Evolutionary conservation across 2,797 vertebrate genomes (phyloP), one percentile per base, ranked within the genome.

Genomic region (Coranthus polyacanthus): DNA sequence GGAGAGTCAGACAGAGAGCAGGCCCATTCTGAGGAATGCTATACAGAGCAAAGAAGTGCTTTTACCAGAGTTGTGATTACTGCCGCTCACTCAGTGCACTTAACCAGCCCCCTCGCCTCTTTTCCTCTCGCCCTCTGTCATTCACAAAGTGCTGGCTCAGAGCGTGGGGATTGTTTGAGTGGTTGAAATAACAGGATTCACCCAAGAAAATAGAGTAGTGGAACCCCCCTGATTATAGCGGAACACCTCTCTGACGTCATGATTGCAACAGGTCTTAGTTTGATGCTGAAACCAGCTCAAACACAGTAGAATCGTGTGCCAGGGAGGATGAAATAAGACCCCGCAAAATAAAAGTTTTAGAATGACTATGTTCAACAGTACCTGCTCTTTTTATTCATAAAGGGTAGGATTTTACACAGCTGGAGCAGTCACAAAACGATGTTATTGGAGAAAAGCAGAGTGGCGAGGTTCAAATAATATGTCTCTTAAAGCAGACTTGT

Each of bases 1-100:
- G 66, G 71, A 54, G 75, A 86, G 79, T 51, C 58, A 81, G 77
- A 74, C 42, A 51, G 76, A 74, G 68, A 75, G 73, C 55, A 49
- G 76, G 60, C 79, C 76, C 80, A 72, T 88, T 89, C 85, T 76
- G 68, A 86, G 72, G 82, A 90, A 81, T 70, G 80, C 81, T 67
- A 63, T 68, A 80, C 77, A 41, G 82, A 85, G 86, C 70, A 77
- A 83, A 90, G 81, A 75, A 90, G 89, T 81, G 91, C 91, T 92
- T 92, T 93, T 90, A 92, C 91, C 86, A 92, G 87, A 90, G 85
- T 91, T 93, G 89, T 92, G 93, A 94, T 94, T 94, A 94, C 87
- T 81, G 87, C 86, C 88, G 73, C 86, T 90, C 87, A 83, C 72
- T 89, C 81, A 72, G 69, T 87, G 89, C 90, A 92, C 89, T 92